phyloP scores from a whole-genome alignment of 1,140 invertebrate species.

The Drosophila ironensis region DNA sequence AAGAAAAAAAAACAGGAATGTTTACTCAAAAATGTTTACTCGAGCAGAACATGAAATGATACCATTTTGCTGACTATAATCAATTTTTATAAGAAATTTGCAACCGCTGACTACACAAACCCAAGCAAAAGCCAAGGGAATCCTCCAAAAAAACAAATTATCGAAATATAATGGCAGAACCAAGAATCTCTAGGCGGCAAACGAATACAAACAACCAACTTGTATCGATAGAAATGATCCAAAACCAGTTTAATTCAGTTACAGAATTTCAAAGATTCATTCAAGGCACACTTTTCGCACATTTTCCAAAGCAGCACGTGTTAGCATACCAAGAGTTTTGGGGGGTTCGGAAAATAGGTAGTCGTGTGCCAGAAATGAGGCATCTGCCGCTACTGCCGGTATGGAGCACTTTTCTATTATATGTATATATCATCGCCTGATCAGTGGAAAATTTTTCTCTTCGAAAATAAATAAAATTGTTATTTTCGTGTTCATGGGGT shows the following conservation, averaged over 20 bases:
- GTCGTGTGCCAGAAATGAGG: conserved; percentile 46
- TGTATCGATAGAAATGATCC: conserved; percentile 1
- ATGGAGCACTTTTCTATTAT: conserved; percentile 17
- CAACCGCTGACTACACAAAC: conserved; percentile 10
- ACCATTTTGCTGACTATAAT: conserved; percentile 19
- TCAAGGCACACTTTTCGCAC: conserved; percentile 62
- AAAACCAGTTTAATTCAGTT: conserved; percentile 70
- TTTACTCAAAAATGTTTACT: conserved; percentile 24
- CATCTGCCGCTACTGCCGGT: not conserved
- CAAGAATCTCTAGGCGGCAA: conserved; percentile 19
- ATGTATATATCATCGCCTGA: conserved; percentile 18
- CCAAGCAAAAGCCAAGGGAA: conserved; percentile 31
- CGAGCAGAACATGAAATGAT: not conserved
- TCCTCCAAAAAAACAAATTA: conserved; percentile 26
- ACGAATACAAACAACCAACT: conserved; percentile 36
- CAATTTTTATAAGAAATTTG: too few species aligned
- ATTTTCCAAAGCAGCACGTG: conserved; percentile 42
- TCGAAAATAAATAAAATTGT: conserved; percentile 14
- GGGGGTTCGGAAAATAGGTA: conserved; percentile 12
- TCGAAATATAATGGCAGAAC: conserved; percentile 41
- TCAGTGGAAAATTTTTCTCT: conserved; percentile 41
- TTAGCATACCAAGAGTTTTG: too few species aligned
- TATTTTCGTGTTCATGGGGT: conserved; percentile 2
- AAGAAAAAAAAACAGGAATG: conserved; percentile 14
- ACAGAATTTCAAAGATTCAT: conserved; percentile 39